Conservation (phyloP, 2,888 invertebrate species). For the Cheilosia vernalis region DNA sequence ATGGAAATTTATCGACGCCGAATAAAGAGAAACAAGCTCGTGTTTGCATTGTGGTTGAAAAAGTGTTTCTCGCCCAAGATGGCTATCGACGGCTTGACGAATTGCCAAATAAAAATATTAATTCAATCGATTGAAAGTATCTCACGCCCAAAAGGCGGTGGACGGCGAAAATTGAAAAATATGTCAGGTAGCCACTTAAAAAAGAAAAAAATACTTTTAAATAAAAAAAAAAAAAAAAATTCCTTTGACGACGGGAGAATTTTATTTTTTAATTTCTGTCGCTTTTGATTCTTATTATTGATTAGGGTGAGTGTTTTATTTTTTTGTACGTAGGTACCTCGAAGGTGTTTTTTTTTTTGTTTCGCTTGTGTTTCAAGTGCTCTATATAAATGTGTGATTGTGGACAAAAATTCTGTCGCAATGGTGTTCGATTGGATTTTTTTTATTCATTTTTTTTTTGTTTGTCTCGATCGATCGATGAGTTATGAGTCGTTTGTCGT, state of each 20-base stretch:
- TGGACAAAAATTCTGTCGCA: conserved; percentile 36
- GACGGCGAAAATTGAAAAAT: conserved; percentile 28
- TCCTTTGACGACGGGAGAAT: conserved; percentile 21
- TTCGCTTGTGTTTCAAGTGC: conserved; percentile 48
- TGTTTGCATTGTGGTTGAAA: background rate
- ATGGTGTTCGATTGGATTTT: conserved; percentile 47
- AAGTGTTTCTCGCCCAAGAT: conserved; percentile 42
- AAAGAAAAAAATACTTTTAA: background rate
- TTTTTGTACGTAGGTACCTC: conserved; percentile 19
- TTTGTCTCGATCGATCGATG: conserved; percentile 53
- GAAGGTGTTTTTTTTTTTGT: conserved; percentile 22
- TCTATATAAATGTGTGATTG: conserved; percentile 50
- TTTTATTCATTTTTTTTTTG: conserved; percentile 34
- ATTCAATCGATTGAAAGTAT: conserved; percentile 61
- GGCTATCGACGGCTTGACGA: conserved; percentile 48
- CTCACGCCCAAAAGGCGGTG: conserved; percentile 39
- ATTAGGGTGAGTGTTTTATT: conserved; percentile 55
- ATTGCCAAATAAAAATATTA: conserved; percentile 42
- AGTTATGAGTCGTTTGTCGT: conserved; percentile 48
- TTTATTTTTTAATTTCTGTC: conserved; percentile 27
- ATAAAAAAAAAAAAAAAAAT: conserved; percentile 20
- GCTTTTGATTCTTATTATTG: conserved; percentile 50
- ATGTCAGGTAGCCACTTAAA: conserved; percentile 64
- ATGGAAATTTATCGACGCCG: background rate
- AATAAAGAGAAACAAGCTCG: background rate